Evolutionary conservation across 2,797 vertebrate species (phyloP), one percentile per base, ranked within the genome.

Genomic region (Phrynocephalus forsythii): DNA sequence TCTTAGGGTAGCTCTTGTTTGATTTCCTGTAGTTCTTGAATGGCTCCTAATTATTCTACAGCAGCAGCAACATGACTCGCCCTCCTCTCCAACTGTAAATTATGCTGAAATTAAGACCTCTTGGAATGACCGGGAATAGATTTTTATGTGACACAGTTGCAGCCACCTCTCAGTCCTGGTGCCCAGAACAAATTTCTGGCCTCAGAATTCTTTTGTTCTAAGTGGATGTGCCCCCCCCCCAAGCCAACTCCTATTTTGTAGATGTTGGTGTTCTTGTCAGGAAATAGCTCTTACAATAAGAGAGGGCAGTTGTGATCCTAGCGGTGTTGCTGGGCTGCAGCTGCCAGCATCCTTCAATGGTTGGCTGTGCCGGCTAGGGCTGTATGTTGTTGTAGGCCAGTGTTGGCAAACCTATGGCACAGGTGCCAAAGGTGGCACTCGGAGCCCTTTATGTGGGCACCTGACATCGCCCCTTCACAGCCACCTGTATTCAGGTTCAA

Each of bases 1-100:
- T 92, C 91, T 91, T 92, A 76, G 66, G 72, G 26, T 63, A 84
- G 13, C 63, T 84, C 33, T 44, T 38, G 9, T 24, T 44, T 82
- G 72, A n/a, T 75, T 63, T 84, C 33, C 71, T 75, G 15, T 75
- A 63, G 33, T 5, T 68, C 44, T 33, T 38, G 20, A 68, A 15
- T 16, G 52, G 28, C 26, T 82, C 67, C 48, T 15, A 44, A 44
- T 63, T 75, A 24, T 75, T 84, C 44, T 44, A 75, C 56, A 63
- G 60, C 52, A 18, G 4, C 24, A 84, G 22, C 56, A 44, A 73
- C 56, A 60, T 38, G 33, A 48, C 63, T n/a, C 7, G 1, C 24
- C 50, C 11, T 28, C 48, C 33, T 11, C 13, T 15, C n/a, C 28
- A 72, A 1, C 33, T 3, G 24, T 60, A 73, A 33, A 73, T 83